Conservation (phyloP, 2,113 vertebrate species). For the Tympanuchus pallidicinctus region DNA sequence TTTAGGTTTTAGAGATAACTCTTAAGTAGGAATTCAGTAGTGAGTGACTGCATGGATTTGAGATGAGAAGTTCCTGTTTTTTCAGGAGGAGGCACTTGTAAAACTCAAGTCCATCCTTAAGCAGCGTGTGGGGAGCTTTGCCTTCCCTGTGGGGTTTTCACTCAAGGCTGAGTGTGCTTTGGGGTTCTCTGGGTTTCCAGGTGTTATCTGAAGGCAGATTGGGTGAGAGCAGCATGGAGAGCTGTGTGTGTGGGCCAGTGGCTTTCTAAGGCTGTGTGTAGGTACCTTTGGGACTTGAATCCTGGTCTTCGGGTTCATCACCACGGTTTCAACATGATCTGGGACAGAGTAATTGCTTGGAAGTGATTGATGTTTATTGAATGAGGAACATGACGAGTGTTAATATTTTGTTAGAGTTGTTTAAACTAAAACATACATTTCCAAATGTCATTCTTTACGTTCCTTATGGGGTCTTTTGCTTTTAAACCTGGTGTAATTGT, state of each 20-base stretch:
- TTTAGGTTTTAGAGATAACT: background rate
- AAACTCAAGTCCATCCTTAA: background rate
- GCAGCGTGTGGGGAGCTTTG: background rate
- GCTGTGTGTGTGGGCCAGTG: background rate
- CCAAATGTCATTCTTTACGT: background rate
- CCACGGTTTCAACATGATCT: background rate
- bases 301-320: background rate
- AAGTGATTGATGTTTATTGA: background rate
- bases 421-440: background rate
- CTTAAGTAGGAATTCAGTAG: background rate
- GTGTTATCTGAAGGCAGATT: background rate
- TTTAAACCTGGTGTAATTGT: background rate
- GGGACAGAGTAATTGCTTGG: background rate
- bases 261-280: background rate
- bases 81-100: background rate
- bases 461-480: background rate
- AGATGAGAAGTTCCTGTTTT: background rate
- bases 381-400: background rate
- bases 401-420: background rate
- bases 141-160: rapidly evolving
- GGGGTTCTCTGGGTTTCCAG: background rate
- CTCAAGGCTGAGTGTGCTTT: background rate
- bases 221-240: background rate
- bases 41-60: background rate
- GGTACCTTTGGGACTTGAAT: background rate